Percentiles rank a stretch among this genome's conserved stretches.
Conservation (phyloP, 1,140 invertebrate species). For the Myzus persicae region DNA sequence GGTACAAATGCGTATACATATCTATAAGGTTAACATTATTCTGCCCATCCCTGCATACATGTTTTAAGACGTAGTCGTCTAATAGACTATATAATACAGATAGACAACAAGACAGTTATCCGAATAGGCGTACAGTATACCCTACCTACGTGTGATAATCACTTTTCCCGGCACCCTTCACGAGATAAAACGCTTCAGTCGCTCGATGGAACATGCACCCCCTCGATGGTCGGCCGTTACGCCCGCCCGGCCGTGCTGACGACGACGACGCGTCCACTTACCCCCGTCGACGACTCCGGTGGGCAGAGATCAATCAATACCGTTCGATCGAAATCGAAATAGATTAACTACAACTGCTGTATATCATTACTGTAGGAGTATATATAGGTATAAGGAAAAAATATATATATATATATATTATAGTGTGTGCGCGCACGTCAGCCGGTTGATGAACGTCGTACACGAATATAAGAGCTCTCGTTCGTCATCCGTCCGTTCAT, state of each 20-base stretch:
- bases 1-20: too few relatives aligned
- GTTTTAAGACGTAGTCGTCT: too few relatives aligned
- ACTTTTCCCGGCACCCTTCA: not conserved
- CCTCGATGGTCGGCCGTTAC: not conserved
- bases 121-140: too few relatives aligned
- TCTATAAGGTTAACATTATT: too few relatives aligned
- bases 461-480: not conserved
- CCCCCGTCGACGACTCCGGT: not conserved
- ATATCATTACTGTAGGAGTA: not conserved
- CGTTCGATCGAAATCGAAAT: not conserved
- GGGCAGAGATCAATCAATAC: slow-evolving; percentile 17
- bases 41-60: too few relatives aligned
- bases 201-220: not conserved
- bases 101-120: too few relatives aligned
- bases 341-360: not conserved
- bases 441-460: not conserved
- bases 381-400: not conserved
- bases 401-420: not conserved
- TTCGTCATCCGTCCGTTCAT: not conserved
- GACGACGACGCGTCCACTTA: not conserved
- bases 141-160: not conserved
- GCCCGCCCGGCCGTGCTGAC: not conserved
- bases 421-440: not conserved
- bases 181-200: not conserved
- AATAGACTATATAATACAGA: too few relatives aligned